phyloP scores from a whole-genome alignment of 1,140 invertebrate species.

The Reticulitermes speratus region DNA sequence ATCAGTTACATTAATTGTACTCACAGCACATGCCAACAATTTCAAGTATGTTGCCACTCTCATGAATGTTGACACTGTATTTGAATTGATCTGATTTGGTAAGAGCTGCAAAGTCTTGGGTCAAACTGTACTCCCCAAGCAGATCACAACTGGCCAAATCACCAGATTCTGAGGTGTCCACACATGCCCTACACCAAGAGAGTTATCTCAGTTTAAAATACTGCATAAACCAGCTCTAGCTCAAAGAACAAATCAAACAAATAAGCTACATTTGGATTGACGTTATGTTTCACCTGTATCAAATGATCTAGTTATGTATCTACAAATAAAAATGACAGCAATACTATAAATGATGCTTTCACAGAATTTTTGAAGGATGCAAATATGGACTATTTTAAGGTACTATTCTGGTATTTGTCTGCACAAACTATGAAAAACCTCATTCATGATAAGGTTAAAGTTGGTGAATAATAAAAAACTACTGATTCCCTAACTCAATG shows the following conservation, averaged over 20 bases:
- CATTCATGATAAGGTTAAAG: too few relatives aligned
- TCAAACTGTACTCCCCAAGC: constrained; percentile 82
- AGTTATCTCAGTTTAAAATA: constrained; percentile 32
- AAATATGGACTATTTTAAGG: too few relatives aligned
- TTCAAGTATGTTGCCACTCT: constrained; percentile 89
- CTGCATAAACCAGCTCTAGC: background rate
- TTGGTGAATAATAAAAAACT: too few relatives aligned
- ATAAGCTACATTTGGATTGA: background rate
- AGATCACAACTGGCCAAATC: constrained; percentile 72
- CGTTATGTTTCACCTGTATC: background rate
- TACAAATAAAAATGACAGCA: too few relatives aligned
- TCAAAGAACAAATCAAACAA: too few relatives aligned
- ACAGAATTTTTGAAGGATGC: too few relatives aligned
- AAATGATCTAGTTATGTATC: too few relatives aligned
- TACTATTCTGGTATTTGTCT: too few relatives aligned
- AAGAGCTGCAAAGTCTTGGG: constrained; percentile 76
- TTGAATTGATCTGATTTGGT: constrained; percentile 80
- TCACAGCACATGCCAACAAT: constrained; percentile 91
- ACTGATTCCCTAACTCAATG: too few relatives aligned
- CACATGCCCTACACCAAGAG: constrained; percentile 65
- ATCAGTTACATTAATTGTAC: constrained; percentile 44
- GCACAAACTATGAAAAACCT: too few relatives aligned
- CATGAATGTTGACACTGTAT: constrained; percentile 89
- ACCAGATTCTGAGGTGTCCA: constrained; percentile 84
- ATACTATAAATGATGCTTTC: too few relatives aligned